phyloP scores from a whole-genome alignment of 2,113 vertebrate species.

The Lophotis ruficrista region DNA sequence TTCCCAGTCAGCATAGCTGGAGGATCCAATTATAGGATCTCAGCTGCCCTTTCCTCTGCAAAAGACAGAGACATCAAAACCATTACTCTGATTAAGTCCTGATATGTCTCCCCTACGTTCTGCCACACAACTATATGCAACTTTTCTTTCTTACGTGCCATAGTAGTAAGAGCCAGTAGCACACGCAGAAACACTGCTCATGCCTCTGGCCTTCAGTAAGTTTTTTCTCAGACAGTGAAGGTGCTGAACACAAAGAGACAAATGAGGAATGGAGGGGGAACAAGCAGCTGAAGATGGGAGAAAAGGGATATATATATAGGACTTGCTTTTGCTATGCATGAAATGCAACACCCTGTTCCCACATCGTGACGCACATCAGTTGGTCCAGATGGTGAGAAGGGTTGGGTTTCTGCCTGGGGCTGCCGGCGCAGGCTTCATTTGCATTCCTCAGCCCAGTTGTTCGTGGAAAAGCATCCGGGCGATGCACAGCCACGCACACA shows the following conservation, averaged over 20 bases:
- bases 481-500: not conserved
- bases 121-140: not conserved
- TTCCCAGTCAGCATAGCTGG: not conserved
- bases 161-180: not conserved
- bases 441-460: slow-evolving; percentile 67
- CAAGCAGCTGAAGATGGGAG: slow-evolving; percentile 20
- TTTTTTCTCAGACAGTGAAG: slow-evolving; percentile 8
- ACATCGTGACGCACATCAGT: slow-evolving; percentile 64
- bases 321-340: slow-evolving; percentile 58
- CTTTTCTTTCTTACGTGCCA: not conserved
- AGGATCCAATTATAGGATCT: not conserved
- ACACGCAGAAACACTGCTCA: not conserved
- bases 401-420: slow-evolving; percentile 65
- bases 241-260: not conserved
- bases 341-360: slow-evolving; percentile 65
- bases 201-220: not conserved
- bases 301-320: slow-evolving; percentile 21
- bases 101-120: not conserved
- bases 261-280: not conserved
- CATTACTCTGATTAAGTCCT: not conserved
- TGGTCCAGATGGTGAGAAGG: slow-evolving; percentile 62
- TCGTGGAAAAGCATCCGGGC: not conserved
- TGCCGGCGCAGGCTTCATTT: slow-evolving; percentile 19
- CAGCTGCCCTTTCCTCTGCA: not conserved
- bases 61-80: not conserved